Percentiles rank a stretch among this genome's conserved stretches.
These are phyloP conservation scores for Drosophila limbata DNA, from an alignment of 2,888 invertebrate species.

Conservation along the genomic window DNA sequence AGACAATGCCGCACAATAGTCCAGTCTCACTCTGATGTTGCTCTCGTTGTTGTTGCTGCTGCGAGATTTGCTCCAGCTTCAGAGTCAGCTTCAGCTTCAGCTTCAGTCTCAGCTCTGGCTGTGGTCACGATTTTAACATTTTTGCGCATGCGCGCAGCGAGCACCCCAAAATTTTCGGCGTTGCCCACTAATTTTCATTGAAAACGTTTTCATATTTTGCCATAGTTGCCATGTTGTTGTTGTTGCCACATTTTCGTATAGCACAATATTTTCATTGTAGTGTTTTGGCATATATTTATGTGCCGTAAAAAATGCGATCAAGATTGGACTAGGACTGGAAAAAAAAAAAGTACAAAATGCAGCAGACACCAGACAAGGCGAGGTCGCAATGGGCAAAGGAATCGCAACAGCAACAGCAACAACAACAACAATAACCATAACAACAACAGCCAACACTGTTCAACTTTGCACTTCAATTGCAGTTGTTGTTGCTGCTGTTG, in stretches of 20 bases:
- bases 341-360: slow-evolving; percentile 44
- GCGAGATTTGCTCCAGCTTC: slow-evolving; percentile 39
- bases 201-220: slow-evolving; percentile 82
- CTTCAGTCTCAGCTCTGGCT: slow-evolving; percentile 16
- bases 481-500: slow-evolving; percentile 28
- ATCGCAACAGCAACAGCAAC: slow-evolving; percentile 20
- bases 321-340: slow-evolving; percentile 69
- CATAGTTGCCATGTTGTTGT: slow-evolving; percentile 64
- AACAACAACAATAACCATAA: slow-evolving; percentile 29
- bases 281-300: slow-evolving; percentile 82
- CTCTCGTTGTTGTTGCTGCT: slow-evolving; percentile 18
- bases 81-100: neutral
- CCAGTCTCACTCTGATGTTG: slow-evolving; percentile 27
- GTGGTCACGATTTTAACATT: slow-evolving; percentile 85
- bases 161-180: slow-evolving; percentile 79
- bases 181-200: slow-evolving; percentile 82
- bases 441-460: slow-evolving; percentile 53
- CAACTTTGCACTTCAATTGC: slow-evolving; percentile 80
- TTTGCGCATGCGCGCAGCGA: slow-evolving; percentile 82
- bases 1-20: slow-evolving; percentile 62
- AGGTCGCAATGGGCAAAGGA: slow-evolving; percentile 47
- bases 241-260: slow-evolving; percentile 72
- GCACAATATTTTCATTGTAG: slow-evolving; percentile 79
- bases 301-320: slow-evolving; percentile 82
- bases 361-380: slow-evolving; percentile 61